Evolutionary conservation across 2,888 invertebrate species (phyloP).

Genomic region (Coecobrya sp.): DNA sequence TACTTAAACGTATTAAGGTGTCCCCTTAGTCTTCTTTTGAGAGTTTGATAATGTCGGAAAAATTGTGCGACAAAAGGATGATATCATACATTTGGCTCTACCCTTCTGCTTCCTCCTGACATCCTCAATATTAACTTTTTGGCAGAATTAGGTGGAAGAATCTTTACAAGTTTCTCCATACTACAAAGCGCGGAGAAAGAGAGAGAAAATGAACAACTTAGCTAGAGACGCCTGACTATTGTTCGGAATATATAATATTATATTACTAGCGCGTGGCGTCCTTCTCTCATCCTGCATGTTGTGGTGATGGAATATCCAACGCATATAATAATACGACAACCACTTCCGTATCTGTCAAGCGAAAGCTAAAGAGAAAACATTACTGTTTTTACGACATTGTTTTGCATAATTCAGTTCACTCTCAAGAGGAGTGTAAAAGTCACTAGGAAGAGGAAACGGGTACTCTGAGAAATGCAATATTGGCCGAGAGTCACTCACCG

Average conservation of each 20-base stretch:
- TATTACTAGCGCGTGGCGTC: neutral
- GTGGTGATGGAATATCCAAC: slow-evolving; percentile 4
- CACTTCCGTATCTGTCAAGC: slow-evolving; percentile 61
- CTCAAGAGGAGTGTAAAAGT: slow-evolving; percentile 79
- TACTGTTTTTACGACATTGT: slow-evolving; percentile 76
- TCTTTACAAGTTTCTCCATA: neutral
- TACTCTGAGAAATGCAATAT: slow-evolving; percentile 69
- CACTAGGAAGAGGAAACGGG: slow-evolving; percentile 60
- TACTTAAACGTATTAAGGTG: neutral
- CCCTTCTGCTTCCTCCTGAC: neutral
- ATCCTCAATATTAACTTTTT: neutral
- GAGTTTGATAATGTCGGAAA: slow-evolving; percentile 37
- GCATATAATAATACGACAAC: slow-evolving; percentile 13
- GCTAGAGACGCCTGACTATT: neutral
- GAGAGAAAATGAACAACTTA: neutral
- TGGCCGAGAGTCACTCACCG: slow-evolving; percentile 63
- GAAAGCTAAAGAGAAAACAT: slow-evolving; percentile 71
- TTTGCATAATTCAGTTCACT: slow-evolving; percentile 79
- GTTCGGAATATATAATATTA: neutral
- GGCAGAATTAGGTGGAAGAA: neutral
- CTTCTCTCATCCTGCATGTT: no score
- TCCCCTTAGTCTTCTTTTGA: neutral
- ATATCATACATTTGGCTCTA: neutral
- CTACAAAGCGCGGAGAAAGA: no score
- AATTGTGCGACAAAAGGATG: neutral